Base-by-base conservation (phyloP, 2,888 invertebrate species). In the Matsumyia berberina region DNA sequence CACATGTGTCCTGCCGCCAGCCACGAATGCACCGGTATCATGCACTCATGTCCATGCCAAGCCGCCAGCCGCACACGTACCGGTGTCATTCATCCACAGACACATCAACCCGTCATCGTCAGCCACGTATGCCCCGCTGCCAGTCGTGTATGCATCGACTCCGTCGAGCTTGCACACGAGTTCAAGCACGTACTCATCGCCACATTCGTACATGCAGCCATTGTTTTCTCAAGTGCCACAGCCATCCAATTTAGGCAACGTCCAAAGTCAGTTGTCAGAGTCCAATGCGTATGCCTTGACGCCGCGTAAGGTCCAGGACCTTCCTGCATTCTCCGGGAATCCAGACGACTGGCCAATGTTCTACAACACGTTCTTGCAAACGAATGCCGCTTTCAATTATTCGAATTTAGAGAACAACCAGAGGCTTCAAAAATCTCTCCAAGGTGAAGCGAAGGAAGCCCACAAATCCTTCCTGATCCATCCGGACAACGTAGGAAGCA, bases 271-370 rank as follows among this genome's bases (percentile, higher is more conserved):
- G 31, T 39, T 53, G 12, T 44, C 55, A 12, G 55, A 29, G 5
- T 15, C 31, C n/a, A 31, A 24, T 17, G 8, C 17, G 0, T 37
- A 35, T 8, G 37, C 24, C 12, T 58, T 29, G 35, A 37, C 24
- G 44, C 58, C 46, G 33, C 67, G 64, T 9, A 83, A 79, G 39
- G 35, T 74, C 33, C 73, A 79, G 29, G 80, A 80, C 51, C 70
- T 86, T 31, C 78, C 83, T 35, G 66, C 35, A 11, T 86, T 87
- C 53, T 64, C 70, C 60, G 86, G 86, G 6, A 67, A 58, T 12
- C 80, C 74, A 31, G 31, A 60, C 12, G 31, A 46, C 15, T 74
- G 78, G 53, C 83, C 87, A n/a, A 49, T 86, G 67, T 86, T 86
- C 46, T 77, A 62, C 31, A 87, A 66, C 5, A 53, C 77, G 2